Evolutionary conservation across 2,113 vertebrate species (phyloP).

Genomic region (Lichenostomus cassidix): DNA sequence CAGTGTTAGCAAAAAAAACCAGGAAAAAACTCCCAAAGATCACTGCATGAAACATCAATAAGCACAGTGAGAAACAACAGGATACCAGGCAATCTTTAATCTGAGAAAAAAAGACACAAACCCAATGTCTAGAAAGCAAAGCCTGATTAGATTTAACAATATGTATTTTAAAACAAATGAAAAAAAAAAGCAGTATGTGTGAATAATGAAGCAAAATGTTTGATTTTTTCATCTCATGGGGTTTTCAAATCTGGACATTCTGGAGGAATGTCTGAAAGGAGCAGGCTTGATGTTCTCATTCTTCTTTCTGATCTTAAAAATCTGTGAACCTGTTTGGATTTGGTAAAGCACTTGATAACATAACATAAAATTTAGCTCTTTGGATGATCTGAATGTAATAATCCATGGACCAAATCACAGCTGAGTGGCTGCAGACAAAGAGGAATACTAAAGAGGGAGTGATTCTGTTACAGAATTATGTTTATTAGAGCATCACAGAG

Average conservation of each 20-base stretch:
- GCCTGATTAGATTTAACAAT: not conserved
- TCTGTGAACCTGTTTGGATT: constrained; percentile 7
- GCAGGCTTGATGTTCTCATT: not conserved
- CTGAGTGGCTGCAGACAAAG: not conserved
- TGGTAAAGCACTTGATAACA: constrained; percentile 23
- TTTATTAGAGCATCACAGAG: constrained; percentile 34
- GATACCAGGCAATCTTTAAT: constrained; percentile 10
- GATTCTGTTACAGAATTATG: not conserved
- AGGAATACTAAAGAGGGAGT: constrained; percentile 23
- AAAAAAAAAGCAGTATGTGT: not conserved
- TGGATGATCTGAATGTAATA: constrained; percentile 5
- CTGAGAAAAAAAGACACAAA: not conserved
- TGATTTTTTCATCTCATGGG: not conserved
- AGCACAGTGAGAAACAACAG: not conserved
- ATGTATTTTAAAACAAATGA: not conserved
- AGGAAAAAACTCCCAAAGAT: not conserved
- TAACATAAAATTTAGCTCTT: not conserved
- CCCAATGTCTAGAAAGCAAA: not conserved
- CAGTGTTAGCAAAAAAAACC: not conserved
- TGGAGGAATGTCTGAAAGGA: not conserved
- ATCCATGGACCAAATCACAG: constrained; percentile 4
- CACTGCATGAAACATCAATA: constrained; percentile 5
- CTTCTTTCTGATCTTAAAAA: constrained; percentile 32
- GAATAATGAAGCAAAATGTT: constrained; percentile 13
- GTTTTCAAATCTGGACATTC: not conserved